Base-by-base conservation (phyloP, 2,888 invertebrate genomes). In the Tenthredo livida region DNA sequence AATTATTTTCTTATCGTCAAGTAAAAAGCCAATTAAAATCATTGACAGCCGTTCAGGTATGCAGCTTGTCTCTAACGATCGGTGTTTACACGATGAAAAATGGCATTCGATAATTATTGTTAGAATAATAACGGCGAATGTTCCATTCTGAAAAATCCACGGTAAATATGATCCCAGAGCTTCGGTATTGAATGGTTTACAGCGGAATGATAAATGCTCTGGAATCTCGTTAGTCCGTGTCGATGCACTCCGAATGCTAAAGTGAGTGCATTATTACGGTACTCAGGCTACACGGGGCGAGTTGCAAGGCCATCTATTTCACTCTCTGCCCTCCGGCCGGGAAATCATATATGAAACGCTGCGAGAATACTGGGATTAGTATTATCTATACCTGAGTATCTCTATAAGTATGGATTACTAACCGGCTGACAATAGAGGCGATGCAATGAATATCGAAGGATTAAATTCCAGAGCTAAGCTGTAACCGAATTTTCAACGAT, bases 181-280 rank as follows among this genome's bases (percentile, higher is more conserved):
- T 61, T 25, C 21, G 61, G 12, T 25, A 61, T 25, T 61, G 21
- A 75, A 75, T 37, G 25, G 47, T 25, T 75, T 75, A 75, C 43
- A 54, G n/a, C 10, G 5, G n/a, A 33, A 58, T 78, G 78, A 78
- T 78, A 54, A 78, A 78, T 78, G 33, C 33, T 33, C 50, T n/a
- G 29, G 58, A 78, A 78, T 78, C 78, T 78, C 78, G 78, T 78
- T 78, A 78, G 78, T 78, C 54, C 78, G 58, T 54, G 54, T 78
- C 78, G 78, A 78, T 78, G 78, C 78, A 78, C 54, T 78, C 78
- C 78, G 78, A 78, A 78, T 78, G 78, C 50, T 54, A 78, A 78
- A 78, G 78, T 54, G 78, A 58, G 78, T 78, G 54, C 54, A 78
- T 78, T 78, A 58, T 78, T 78, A 78, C 78, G 78, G 33, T 50